Evolutionary conservation across 2,888 invertebrate genomes (phyloP), one percentile per base, ranked within the genome.

Genomic region (Eremobia ochroleuca): DNA sequence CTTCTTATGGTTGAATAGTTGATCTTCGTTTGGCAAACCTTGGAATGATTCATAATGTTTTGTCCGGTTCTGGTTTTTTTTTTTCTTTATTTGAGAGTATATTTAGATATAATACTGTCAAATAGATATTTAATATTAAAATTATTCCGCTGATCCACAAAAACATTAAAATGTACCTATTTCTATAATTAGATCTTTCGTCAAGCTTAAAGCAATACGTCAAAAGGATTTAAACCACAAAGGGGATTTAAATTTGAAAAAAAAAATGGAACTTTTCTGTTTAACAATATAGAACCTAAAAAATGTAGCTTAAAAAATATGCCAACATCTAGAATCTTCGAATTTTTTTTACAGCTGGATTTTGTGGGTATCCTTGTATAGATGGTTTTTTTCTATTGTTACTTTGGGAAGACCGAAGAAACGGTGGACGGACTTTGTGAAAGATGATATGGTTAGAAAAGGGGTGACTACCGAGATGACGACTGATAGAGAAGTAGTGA

Each of bases 1-100:
- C n/a, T n/a, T n/a, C n/a, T n/a, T 25, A 11, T 18, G 11, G 31
- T 18, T 5, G 0, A 65, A 70, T 28, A 28, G 40, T 40, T 40
- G 66, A 70, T 25, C 9, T 43, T 71, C 21, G n/a, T 69, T 71
- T 70, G 70, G n/a, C 40, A 18, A 52, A 76, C 34, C 40, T 52
- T 77, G 13, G 31, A 55, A 21, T 21, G 4, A 6, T 55, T 40
- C 2, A 34, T 5, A 1, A 28, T 9, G 21, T 49, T 40, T 25
- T 31, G 8, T 59, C 31, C 2, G 15, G 2, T 28, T 28, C 15
- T 3, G 8, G 4, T 15, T 1, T 5, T 28, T 28, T 15, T 55
- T 18, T 34, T 31, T 15, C 28, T 4, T 31, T 18, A 4, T 59
- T 59, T 31, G 31, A 1, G 59, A 61, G 9, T 4, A 34, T 11